Evolutionary conservation across 2,797 vertebrate species (phyloP).

Genomic region (Ctenopoma multispine): DNA sequence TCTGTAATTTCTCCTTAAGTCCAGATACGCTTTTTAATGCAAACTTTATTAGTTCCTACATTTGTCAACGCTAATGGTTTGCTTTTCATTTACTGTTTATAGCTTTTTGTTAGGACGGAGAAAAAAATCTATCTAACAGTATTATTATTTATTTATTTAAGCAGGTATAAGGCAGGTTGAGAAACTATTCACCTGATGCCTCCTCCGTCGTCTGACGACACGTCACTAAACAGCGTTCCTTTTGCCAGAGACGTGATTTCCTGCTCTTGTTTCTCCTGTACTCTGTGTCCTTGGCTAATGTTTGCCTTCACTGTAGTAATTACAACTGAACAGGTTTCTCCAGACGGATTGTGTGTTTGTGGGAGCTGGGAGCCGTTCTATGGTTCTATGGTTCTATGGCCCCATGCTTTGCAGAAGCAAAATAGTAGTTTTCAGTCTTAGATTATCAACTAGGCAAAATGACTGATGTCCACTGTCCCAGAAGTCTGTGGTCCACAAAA

Average conservation of each 20-base stretch:
- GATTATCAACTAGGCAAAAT: background rate
- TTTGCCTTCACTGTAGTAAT: background rate
- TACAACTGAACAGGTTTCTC: constrained; percentile 17
- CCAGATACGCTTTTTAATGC: constrained; percentile 17
- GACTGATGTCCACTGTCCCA: background rate
- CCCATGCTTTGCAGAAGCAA: background rate
- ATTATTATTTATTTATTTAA: too few species aligned
- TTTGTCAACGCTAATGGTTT: constrained; percentile 19
- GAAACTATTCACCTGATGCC: constrained; percentile 12
- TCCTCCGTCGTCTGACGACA: background rate
- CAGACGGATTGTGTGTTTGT: constrained; percentile 3
- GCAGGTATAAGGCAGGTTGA: background rate
- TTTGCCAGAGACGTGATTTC: constrained; percentile 13
- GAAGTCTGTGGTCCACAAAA: background rate
- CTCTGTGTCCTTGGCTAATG: background rate
- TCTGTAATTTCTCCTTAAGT: constrained; percentile 21
- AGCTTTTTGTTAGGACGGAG: background rate
- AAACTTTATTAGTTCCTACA: background rate
- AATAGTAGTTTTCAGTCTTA: constrained; percentile 2
- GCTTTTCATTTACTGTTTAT: constrained; percentile 2
- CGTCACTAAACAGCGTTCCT: constrained; percentile 2
- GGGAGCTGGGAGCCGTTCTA: background rate
- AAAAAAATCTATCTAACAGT: background rate
- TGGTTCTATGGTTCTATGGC: background rate
- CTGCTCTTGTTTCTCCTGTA: constrained; percentile 2